Evolutionary conservation across 2,888 invertebrate genomes (phyloP).

Genomic region (Aleiodes testaceus): DNA sequence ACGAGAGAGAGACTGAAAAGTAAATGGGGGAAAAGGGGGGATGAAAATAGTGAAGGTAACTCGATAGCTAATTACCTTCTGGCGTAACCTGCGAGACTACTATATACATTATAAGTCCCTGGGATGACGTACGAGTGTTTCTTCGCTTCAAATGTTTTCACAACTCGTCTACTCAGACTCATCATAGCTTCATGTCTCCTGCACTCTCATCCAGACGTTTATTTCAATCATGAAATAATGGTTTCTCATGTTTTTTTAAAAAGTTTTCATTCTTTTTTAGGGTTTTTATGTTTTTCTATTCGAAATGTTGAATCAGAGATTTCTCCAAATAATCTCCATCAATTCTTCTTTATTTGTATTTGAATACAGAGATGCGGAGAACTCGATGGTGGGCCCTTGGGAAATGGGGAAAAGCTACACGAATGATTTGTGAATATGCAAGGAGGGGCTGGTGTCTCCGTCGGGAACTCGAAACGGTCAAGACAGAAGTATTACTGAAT

Average conservation of each 20-base stretch:
- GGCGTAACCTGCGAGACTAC: slow-evolving; percentile 53
- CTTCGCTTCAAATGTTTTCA: slow-evolving; percentile 55
- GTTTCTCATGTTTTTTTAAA: background rate
- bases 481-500: slow-evolving; percentile 70
- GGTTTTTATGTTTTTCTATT: too few relatives aligned
- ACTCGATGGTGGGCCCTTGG: background rate
- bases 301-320: background rate
- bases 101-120: slow-evolving; percentile 44
- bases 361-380: slow-evolving; percentile 9
- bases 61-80: slow-evolving; percentile 64
- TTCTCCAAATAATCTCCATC: background rate
- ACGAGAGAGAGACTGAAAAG: slow-evolving; percentile 48
- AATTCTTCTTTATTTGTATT: slow-evolving; percentile 19
- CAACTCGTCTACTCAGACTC: slow-evolving; percentile 35
- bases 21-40: slow-evolving; percentile 30
- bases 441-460: slow-evolving; percentile 61
- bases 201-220: background rate
- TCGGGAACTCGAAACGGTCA: slow-evolving; percentile 65
- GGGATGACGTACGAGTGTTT: slow-evolving; percentile 58
- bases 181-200: slow-evolving; percentile 4
- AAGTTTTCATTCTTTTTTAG: background rate
- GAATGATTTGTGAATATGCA: slow-evolving; percentile 73
- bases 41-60: slow-evolving; percentile 57
- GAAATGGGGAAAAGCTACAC: slow-evolving; percentile 36
- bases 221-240: slow-evolving; percentile 7